Conservation (phyloP, 2,113 vertebrate species). For the Hippocampus mohnikei region DNA sequence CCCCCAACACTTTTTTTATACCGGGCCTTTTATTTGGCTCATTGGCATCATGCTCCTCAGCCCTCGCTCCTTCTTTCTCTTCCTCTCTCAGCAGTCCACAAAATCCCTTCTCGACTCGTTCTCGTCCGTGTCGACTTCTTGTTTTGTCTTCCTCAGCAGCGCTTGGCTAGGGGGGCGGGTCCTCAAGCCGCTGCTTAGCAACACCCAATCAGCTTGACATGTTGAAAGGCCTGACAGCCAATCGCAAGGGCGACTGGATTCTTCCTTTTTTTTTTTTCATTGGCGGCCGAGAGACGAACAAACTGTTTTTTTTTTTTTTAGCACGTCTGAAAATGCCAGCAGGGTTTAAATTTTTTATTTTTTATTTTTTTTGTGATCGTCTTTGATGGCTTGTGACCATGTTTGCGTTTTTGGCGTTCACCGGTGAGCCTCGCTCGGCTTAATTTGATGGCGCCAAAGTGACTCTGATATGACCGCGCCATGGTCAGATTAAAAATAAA, state of each 20-base stretch:
- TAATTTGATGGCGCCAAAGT: constrained; percentile 21
- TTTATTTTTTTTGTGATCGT: constrained; percentile 31
- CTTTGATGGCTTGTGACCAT: constrained; percentile 57
- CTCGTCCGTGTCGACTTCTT: constrained; percentile 45
- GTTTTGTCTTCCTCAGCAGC: constrained; percentile 50
- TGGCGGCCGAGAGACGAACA: constrained; percentile 33
- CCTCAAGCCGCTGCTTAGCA: constrained; percentile 71
- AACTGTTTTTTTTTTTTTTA: constrained; percentile 52
- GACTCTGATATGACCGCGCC: constrained; percentile 9
- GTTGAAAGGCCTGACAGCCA: constrained; percentile 62
- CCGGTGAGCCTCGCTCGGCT: no score
- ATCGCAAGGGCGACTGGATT: constrained; percentile 41
- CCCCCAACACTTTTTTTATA: constrained; percentile 8
- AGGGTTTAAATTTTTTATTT: constrained; percentile 39
- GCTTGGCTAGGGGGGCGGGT: constrained; percentile 30
- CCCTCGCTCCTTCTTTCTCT: background rate
- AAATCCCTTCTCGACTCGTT: constrained; percentile 51
- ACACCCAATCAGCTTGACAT: constrained; percentile 73
- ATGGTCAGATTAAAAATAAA: no score
- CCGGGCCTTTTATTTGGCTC: constrained; percentile 16
- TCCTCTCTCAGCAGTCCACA: constrained; percentile 57
- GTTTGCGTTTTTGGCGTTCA: constrained; percentile 18
- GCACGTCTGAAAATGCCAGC: constrained; percentile 31
- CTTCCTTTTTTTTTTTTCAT: constrained; percentile 36
- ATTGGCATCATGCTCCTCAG: constrained; percentile 10